Evolutionary conservation across 2,888 invertebrate species (phyloP).

Genomic region (Arenicola marina): DNA sequence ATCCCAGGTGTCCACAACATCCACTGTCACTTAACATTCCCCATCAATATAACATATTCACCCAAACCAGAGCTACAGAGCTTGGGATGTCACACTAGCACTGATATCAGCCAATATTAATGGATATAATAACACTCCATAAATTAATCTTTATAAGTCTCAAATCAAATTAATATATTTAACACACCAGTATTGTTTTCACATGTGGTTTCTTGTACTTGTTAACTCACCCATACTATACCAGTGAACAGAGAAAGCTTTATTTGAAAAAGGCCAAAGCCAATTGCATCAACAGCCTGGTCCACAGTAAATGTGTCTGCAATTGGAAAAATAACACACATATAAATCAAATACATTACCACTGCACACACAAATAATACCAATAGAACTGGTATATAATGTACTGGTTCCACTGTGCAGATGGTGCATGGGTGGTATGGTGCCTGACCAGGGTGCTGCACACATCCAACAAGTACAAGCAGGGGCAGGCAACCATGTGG

Average conservation of each 20-base stretch:
- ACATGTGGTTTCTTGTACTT: no score
- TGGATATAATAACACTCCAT: no score
- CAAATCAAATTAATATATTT: no score
- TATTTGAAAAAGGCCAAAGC: constrained; percentile 64
- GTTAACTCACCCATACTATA: constrained; percentile 64
- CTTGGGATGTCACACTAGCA: no score
- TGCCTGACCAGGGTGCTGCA: neutral
- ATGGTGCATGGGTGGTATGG: neutral
- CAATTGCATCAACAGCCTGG: constrained; percentile 64
- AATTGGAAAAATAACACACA: neutral
- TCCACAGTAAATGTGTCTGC: constrained; percentile 62
- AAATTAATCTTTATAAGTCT: no score
- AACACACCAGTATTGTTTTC: no score
- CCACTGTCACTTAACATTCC: no score
- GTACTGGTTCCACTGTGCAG: neutral
- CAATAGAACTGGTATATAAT: neutral
- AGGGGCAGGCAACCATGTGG: neutral
- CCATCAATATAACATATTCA: no score
- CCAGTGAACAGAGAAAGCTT: constrained; percentile 64
- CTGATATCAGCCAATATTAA: no score
- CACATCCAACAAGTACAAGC: neutral
- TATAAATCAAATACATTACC: neutral
- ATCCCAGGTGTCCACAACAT: no score
- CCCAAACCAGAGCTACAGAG: no score
- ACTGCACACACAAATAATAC: neutral